Evolutionary conservation across 2,888 invertebrate genomes (phyloP), one percentile per base, ranked within the genome.

Genomic region (Chromoteleia sp.): DNA sequence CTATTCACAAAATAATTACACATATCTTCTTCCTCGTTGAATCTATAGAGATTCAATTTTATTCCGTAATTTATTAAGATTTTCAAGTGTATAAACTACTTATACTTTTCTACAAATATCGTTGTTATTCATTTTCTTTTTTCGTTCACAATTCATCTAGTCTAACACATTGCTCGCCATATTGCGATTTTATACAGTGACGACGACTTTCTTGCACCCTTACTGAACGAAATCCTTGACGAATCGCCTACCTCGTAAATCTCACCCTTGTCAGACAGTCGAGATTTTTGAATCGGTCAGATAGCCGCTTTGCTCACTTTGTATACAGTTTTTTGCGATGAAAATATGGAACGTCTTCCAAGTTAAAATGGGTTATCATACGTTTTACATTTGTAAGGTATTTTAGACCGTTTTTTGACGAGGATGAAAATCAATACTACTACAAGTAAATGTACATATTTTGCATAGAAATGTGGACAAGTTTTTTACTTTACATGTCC

Each of bases 231-330:
- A 67, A 73, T 67, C 65, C 71, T 65, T 56, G 50, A 71, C 65
- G 71, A 78, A 65, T 63, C 56, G 63, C 39, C 33, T 21, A 48
- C 58, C 71, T 78, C 78, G 59, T 78, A 78, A 78, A 78, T 71
- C 71, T 78, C 65, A 71, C 50, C 65, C 78, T 67, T 78, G 78
- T 71, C 71, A 78, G 45, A 65, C 58, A 48, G 43, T 21, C 52
- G 25, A 30, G 71, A 63, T 78, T 58, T 71, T 71, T 78, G 78
- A 78, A 65, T 65, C 41, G 63, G 48, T 58, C 36, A 59, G 63
- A 58, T 45, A 68, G 43, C 30, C 54, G 56, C 65, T 48, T 77
- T 63, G 39, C 67, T 70, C 63, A 29, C 56, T 29, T 71, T 63
- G 41, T 63, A 63, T 63, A 45, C 61, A 63, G 50, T 50, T 65